These are phyloP conservation scores for Indicator maculatus DNA, from an alignment of 2,113 vertebrate genomes.

Conservation along the genomic window DNA sequence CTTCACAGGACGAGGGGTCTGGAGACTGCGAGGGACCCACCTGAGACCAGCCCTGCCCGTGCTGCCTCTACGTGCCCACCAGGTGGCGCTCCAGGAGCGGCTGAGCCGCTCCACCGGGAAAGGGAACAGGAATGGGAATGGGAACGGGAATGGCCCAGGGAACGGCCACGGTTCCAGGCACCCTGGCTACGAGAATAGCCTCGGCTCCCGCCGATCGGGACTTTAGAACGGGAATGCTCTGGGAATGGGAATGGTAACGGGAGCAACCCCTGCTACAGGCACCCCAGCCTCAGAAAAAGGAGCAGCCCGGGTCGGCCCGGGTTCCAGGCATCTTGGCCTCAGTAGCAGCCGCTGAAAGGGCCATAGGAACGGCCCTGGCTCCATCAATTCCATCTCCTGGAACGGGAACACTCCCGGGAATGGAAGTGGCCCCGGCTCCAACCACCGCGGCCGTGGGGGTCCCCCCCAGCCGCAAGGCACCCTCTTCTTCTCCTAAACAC, in stretches of 20 bases:
- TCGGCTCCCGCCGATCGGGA: neutral
- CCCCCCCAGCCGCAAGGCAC: neutral
- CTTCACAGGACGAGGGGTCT: neutral
- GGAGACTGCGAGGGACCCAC: neutral
- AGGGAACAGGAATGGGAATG: neutral
- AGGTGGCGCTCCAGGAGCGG: slow-evolving; percentile 74
- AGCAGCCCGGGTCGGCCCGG: neutral
- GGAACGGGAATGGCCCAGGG: neutral
- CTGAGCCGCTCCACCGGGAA: neutral
- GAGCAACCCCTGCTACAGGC: neutral
- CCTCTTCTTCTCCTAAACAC: neutral
- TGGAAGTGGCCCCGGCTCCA: neutral
- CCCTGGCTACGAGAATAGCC: neutral
- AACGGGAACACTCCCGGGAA: neutral
- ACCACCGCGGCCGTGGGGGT: neutral
- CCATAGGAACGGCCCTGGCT: neutral
- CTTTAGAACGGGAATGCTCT: neutral
- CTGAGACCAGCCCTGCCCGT: neutral
- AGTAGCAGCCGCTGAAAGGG: neutral
- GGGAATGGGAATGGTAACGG: too few relatives aligned
- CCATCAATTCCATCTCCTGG: too few relatives aligned
- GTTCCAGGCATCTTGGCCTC: too few relatives aligned
- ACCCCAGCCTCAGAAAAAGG: neutral
- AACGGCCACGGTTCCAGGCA: neutral
- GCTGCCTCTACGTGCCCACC: neutral